These are phyloP conservation scores for Heliconius melpomene DNA, from an alignment of 1,140 invertebrate genomes.

Conservation along the genomic window DNA sequence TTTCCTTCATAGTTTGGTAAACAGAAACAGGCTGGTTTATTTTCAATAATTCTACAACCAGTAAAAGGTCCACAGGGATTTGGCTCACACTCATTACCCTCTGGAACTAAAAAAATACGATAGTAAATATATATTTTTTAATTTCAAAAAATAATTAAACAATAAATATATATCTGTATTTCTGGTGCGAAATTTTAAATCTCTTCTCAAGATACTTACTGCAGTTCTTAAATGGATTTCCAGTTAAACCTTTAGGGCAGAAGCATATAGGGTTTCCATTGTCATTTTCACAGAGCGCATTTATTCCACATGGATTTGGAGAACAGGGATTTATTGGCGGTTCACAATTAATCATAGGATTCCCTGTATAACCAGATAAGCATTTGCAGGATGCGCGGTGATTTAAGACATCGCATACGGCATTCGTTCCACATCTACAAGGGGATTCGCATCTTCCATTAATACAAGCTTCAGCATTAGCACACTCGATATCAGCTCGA, in stretches of 20 bases:
- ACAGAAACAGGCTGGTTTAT: constrained; percentile 90
- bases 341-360: constrained; percentile 84
- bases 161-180: background rate
- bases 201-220: constrained; percentile 85
- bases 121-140: background rate
- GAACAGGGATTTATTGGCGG: constrained; percentile 87
- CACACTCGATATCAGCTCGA: constrained; percentile 85
- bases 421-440: constrained; percentile 88
- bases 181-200: background rate
- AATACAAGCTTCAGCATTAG: constrained; percentile 86
- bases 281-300: constrained; percentile 92
- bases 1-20: constrained; percentile 93
- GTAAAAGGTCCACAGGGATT: constrained; percentile 93
- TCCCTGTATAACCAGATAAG: constrained; percentile 87
- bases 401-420: constrained; percentile 88
- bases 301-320: constrained; percentile 91
- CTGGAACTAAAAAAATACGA: constrained; percentile 85
- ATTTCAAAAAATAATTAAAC: background rate
- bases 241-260: constrained; percentile 93
- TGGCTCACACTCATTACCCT: constrained; percentile 91
- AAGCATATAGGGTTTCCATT: constrained; percentile 93
- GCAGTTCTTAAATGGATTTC: constrained; percentile 95
- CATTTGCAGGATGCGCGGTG: constrained; percentile 89
- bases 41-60: constrained; percentile 87
- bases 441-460: constrained; percentile 88